Base-by-base conservation (phyloP, 1,140 invertebrate species). In the Drosophila asahinai region DNA sequence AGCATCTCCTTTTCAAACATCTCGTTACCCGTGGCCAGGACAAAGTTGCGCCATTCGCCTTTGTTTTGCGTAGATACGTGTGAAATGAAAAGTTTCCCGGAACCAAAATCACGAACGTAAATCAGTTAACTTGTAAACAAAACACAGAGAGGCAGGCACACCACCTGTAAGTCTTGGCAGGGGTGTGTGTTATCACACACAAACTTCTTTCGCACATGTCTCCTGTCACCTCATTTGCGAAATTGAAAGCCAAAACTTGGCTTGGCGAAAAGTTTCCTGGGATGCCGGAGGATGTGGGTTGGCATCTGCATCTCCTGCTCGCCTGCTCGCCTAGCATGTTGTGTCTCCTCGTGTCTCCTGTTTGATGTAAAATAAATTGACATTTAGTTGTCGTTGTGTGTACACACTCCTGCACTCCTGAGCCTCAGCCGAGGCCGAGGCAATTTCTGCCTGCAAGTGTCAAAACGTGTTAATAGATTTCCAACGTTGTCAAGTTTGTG, bases 121-220 rank as follows among this genome's bases (percentile, higher is more conserved):
- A 89, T 87, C 84, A 81, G 84, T 89, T 87, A 89, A 81, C 84
- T 84, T 89, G 86, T 84, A 89, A 87, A 81, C 84, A 89, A 89
- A 62, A 59, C 65, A 66, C 30, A 72, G 30, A 72, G 30, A 17
- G 49, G 22, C 40, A 42, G 27, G 25, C 48, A 54, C 40, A 22
- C 17, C 36, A 33, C 33, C 33, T 71, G 45, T 47, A 48, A 42
- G 15, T 62, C 51, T 48, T 71, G 55, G 65, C 57, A 25, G 19
- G 51, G 25, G 3, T 11, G 43, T 73, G 71, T 67, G 71, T 66
- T 84, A 89, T 87, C 80, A 40, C 67, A 83, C 77, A 89, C 60
- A 70, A 52, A 57, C 54, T 57, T 40, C 59, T 67, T 89, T 77
- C 77, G 77, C 73, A 81, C 83, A 81, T 87, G 83, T 87, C 84